Conservation (phyloP, 2,113 vertebrate genomes). For the Arenaria interpres region DNA sequence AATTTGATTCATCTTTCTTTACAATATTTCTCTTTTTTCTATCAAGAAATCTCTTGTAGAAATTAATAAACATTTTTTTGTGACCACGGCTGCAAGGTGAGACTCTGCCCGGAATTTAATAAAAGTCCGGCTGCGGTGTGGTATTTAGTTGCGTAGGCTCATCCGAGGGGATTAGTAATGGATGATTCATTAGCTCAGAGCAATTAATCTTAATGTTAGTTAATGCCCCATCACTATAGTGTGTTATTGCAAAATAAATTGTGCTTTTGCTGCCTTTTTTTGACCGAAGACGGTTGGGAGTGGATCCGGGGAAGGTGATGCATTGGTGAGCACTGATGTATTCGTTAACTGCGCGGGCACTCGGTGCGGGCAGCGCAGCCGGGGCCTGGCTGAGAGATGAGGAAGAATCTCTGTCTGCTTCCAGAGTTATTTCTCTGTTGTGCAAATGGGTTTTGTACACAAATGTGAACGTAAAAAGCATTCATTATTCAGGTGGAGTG, state of each 20-base stretch:
- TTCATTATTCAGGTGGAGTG: slow-evolving; percentile 63
- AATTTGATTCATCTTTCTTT: background rate
- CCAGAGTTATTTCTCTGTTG: slow-evolving; percentile 17
- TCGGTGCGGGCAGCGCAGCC: background rate
- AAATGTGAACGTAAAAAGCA: background rate
- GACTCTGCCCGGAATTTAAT: background rate
- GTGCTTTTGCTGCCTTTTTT: slow-evolving; percentile 44
- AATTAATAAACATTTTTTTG: background rate
- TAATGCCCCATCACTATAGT: slow-evolving; percentile 30
- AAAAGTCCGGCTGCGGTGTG: background rate
- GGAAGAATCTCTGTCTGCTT: background rate
- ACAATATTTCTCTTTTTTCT: background rate
- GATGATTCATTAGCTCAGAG: slow-evolving; percentile 58
- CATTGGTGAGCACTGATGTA: background rate
- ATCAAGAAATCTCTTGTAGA: background rate
- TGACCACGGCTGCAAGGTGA: background rate
- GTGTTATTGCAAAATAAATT: slow-evolving; percentile 60
- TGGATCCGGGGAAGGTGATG: background rate
- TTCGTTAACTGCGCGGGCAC: background rate
- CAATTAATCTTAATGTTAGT: slow-evolving; percentile 61
- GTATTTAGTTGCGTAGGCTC: background rate
- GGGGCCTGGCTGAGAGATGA: background rate
- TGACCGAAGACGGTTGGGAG: background rate
- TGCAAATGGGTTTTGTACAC: slow-evolving; percentile 50
- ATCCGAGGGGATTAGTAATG: slow-evolving; percentile 50